Percentiles rank a stretch among this genome's conserved stretches.
These are phyloP conservation scores for Anniella stebbinsi DNA, from an alignment of 2,797 vertebrate species.

Conservation along the genomic window DNA sequence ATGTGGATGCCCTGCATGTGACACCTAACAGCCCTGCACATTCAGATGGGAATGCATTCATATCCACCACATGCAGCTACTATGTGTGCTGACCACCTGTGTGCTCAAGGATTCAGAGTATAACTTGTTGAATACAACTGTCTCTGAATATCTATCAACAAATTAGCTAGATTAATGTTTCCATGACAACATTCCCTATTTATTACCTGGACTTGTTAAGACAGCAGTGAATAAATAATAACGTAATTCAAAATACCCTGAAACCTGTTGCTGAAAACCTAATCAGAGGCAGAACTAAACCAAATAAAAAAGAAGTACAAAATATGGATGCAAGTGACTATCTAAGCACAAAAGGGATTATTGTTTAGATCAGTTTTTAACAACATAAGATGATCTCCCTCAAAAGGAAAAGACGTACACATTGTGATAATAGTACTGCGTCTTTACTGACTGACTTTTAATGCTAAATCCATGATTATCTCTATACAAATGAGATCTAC, in stretches of 20 bases:
- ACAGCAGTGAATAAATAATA: conserved; percentile 42
- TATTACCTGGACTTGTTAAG: conserved; percentile 49
- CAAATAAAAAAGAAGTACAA: conserved; percentile 32
- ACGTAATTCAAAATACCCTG: conserved; percentile 54
- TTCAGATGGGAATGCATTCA: background rate
- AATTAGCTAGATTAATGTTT: conserved; percentile 56
- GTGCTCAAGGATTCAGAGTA: background rate
- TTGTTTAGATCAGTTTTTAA: background rate
- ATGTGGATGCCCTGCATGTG: background rate
- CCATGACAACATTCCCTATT: conserved; percentile 67
- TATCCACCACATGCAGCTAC: background rate
- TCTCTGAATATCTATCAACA: conserved; percentile 8
- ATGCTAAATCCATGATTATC: background rate
- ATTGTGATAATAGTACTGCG: background rate
- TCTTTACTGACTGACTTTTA: background rate
- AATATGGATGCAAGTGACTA: background rate
- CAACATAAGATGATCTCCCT: background rate
- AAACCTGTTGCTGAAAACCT: conserved; percentile 42
- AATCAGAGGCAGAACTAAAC: conserved; percentile 12
- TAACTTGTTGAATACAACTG: background rate
- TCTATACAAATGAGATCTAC: conserved; percentile 22
- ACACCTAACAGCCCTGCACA: background rate
- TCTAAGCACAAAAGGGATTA: background rate
- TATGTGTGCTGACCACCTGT: background rate
- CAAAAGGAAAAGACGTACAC: background rate